Percentiles rank a stretch among this genome's conserved stretches.
These are phyloP conservation scores for Psilanteris sp. DNA, from an alignment of 1,140 invertebrate genomes.

Conservation along the genomic window DNA sequence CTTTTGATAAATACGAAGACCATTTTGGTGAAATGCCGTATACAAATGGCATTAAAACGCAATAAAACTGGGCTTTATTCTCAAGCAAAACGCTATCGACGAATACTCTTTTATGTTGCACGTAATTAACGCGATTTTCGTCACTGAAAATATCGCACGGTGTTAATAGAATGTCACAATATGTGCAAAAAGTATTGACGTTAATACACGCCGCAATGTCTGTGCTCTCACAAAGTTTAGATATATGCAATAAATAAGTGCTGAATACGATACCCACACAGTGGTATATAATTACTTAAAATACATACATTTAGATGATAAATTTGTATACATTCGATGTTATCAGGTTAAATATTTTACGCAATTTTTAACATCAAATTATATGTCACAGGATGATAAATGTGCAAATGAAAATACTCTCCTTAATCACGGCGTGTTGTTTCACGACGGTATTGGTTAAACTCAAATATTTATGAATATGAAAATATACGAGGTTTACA, in stretches of 20 bases:
- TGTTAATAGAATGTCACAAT: constrained; percentile 52
- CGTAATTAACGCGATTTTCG: constrained; percentile 27
- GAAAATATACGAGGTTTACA: constrained; percentile 56
- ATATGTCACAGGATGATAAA: constrained; percentile 48
- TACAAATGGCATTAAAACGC: no score
- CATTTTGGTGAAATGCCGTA: no score
- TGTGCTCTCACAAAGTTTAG: constrained; percentile 19
- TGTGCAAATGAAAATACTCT: constrained; percentile 52
- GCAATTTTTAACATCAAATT: constrained; percentile 60
- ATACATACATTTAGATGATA: constrained; percentile 48
- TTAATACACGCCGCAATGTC: constrained; percentile 40
- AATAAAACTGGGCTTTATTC: no score
- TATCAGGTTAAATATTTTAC: constrained; percentile 57
- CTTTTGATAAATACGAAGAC: no score
- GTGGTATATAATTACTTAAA: constrained; percentile 50
- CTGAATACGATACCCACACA: constrained; percentile 36
- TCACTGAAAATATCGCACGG: constrained; percentile 11
- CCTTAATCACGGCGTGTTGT: constrained; percentile 54
- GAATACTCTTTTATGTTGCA: no score
- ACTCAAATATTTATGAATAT: constrained; percentile 63
- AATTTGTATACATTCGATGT: constrained; percentile 56
- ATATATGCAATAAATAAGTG: constrained; percentile 43
- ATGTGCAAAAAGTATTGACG: constrained; percentile 37
- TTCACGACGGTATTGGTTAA: constrained; percentile 37
- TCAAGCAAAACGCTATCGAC: no score